phyloP scores from a whole-genome alignment of 1,140 invertebrate species.

The Zophobas morio region DNA sequence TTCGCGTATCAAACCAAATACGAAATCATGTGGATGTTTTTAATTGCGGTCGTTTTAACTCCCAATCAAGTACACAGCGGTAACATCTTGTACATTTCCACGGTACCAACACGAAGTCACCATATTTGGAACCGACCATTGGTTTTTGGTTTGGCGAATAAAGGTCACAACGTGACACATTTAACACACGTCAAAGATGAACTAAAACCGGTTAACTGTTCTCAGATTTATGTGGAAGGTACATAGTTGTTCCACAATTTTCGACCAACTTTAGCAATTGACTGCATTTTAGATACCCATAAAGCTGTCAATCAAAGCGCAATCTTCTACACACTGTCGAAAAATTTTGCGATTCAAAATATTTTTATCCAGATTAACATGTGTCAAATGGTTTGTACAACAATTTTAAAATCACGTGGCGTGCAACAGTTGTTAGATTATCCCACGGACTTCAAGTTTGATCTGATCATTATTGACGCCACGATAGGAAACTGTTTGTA shows the following conservation, averaged over 20 bases:
- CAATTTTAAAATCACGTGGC: neutral
- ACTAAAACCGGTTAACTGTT: neutral
- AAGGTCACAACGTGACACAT: conserved; percentile 6
- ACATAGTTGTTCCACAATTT: neutral
- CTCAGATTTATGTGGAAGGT: conserved; percentile 5
- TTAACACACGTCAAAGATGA: neutral
- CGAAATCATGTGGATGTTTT: too few relatives aligned
- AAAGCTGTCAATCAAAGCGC: neutral
- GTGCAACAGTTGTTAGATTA: conserved; percentile 46
- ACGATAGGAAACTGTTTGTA: conserved; percentile 52
- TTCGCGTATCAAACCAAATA: too few relatives aligned
- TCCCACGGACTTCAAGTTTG: conserved; percentile 56
- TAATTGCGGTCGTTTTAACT: too few relatives aligned
- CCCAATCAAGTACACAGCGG: too few relatives aligned
- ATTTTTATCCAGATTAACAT: neutral
- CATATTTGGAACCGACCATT: conserved; percentile 4
- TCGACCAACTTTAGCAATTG: neutral
- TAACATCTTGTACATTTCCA: neutral
- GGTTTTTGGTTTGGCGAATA: neutral
- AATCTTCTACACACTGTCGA: neutral
- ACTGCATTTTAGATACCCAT: neutral
- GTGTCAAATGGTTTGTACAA: neutral
- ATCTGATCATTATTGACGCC: conserved; percentile 59
- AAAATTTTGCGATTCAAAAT: neutral
- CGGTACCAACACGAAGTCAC: neutral